Percentiles rank a stretch among this genome's conserved stretches.
phyloP scores from a whole-genome alignment of 2,888 invertebrate genomes.

The Diachrysia chrysitis region DNA sequence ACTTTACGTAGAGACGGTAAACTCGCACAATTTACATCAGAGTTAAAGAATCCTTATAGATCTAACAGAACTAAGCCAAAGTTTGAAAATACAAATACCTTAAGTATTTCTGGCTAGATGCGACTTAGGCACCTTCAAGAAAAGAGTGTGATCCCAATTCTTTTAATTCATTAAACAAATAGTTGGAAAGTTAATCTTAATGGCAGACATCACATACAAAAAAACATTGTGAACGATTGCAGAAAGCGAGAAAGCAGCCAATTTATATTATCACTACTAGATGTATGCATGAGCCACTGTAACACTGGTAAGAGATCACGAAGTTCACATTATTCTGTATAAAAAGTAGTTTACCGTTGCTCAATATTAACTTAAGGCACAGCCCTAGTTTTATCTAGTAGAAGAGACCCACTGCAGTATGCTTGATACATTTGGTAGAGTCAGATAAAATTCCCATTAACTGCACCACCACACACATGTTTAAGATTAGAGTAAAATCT shows the following conservation, averaged over 20 bases:
- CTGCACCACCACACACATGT: no score
- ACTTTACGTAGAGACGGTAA: no score
- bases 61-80: no score
- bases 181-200: no score
- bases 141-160: no score
- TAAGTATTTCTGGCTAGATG: no score
- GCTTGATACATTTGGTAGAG: neutral
- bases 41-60: no score
- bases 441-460: neutral
- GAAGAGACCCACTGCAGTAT: conserved; percentile 3
- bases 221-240: neutral
- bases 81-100: no score
- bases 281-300: neutral
- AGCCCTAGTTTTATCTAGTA: neutral
- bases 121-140: no score
- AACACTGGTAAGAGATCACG: neutral
- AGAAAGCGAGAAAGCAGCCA: neutral
- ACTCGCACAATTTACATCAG: no score
- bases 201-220: neutral
- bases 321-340: neutral
- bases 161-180: no score
- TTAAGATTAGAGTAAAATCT: neutral
- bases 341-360: neutral
- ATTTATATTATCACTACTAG: neutral
- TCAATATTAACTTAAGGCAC: neutral